Evolutionary conservation across 2,113 vertebrate species (phyloP).

Genomic region (Tringa solitaria): DNA sequence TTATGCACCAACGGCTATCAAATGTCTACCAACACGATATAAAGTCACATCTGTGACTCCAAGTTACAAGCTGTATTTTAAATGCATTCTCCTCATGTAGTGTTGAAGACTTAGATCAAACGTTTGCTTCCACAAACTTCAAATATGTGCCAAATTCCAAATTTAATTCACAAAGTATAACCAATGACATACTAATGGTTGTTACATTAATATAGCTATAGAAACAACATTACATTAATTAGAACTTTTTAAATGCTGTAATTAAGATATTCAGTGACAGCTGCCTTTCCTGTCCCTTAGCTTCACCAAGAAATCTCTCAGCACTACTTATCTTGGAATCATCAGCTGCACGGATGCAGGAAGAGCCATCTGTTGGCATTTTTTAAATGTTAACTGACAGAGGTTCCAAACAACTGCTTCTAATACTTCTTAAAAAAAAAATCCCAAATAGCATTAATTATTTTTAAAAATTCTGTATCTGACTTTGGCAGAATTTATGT

Average conservation of each 20-base stretch:
- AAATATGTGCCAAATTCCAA: constrained; percentile 61
- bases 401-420: constrained; percentile 48
- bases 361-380: constrained; percentile 76
- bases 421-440: background rate
- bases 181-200: constrained; percentile 66
- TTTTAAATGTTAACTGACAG: constrained; percentile 71
- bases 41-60: background rate
- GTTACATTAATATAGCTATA: constrained; percentile 78
- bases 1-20: background rate
- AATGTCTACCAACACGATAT: background rate
- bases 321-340: constrained; percentile 70
- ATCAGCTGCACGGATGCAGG: constrained; percentile 68
- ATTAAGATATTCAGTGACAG: constrained; percentile 80
- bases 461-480: background rate
- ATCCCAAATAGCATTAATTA: background rate
- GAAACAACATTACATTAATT: constrained; percentile 82
- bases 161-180: constrained; percentile 64
- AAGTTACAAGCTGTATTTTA: background rate
- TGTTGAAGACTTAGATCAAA: background rate
- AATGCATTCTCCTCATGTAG: background rate
- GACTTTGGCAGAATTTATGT: background rate
- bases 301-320: constrained; percentile 74
- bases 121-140: constrained; percentile 25
- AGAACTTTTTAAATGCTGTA: constrained; percentile 77
- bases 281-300: constrained; percentile 76